Percentiles rank a stretch among this genome's conserved stretches.
Conservation (phyloP, 2,113 vertebrate species). For the Halcyon senegalensis region DNA sequence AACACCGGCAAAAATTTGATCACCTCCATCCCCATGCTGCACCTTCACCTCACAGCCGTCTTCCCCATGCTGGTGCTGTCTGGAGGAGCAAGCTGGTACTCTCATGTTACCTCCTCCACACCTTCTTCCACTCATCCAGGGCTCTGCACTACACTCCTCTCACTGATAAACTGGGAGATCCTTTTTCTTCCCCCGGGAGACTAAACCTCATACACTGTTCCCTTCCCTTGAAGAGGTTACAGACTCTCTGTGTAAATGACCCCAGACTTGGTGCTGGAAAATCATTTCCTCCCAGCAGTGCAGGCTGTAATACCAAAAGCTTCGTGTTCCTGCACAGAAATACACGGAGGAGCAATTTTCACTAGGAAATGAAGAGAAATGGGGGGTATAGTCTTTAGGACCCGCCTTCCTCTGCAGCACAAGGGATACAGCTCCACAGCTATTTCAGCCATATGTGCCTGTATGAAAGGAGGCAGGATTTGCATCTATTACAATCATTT, state of each 20-base stretch:
- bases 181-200: neutral
- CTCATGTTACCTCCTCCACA: neutral
- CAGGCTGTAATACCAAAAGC: neutral
- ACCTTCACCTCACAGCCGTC: neutral
- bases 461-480: constrained; percentile 12
- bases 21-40: fast-evolving
- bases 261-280: neutral
- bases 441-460: neutral
- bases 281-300: neutral
- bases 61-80: neutral
- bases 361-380: neutral
- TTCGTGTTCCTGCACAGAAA: neutral
- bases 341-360: neutral
- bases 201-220: fast-evolving
- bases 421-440: neutral
- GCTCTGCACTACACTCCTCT: neutral
- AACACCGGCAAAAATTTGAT: neutral
- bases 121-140: neutral
- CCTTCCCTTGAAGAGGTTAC: neutral
- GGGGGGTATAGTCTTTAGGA: neutral
- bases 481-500: constrained; percentile 55
- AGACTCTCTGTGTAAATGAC: neutral
- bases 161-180: neutral
- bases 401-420: neutral
- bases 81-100: neutral